Percentiles rank a stretch among this genome's conserved stretches.
phyloP scores from a whole-genome alignment of 2,113 vertebrate genomes.

The Caranx melampygus region DNA sequence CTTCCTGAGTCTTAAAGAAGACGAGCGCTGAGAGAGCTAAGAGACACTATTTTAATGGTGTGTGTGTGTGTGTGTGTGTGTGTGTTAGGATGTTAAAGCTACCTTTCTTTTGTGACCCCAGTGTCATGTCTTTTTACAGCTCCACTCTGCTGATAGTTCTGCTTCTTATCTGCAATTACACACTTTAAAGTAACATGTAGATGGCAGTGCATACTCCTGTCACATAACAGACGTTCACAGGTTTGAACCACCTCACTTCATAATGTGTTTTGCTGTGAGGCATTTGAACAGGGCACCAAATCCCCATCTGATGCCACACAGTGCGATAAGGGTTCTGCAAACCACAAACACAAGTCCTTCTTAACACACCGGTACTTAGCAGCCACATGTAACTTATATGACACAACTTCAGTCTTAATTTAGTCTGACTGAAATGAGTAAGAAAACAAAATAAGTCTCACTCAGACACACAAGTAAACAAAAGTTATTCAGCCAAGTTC shows the following conservation, averaged over 20 bases:
- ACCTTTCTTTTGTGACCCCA: neutral
- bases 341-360: no score
- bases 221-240: neutral
- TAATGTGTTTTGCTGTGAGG: neutral
- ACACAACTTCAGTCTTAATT: neutral
- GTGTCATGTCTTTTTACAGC: neutral
- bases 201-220: neutral
- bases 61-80: no score
- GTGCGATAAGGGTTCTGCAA: no score
- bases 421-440: no score
- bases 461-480: neutral
- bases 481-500: no score
- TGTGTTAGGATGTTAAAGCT: no score
- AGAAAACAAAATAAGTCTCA: neutral
- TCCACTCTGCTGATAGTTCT: neutral
- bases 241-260: neutral
- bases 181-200: neutral
- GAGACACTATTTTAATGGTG: no score
- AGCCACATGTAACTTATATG: no score
- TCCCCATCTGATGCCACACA: no score
- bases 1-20: constrained; percentile 44
- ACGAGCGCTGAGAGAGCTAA: no score
- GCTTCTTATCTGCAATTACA: neutral
- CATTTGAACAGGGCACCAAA: neutral
- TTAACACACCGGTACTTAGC: no score